Evolutionary conservation across 2,888 invertebrate genomes (phyloP).

Genomic region (Tenthredo distinguenda): DNA sequence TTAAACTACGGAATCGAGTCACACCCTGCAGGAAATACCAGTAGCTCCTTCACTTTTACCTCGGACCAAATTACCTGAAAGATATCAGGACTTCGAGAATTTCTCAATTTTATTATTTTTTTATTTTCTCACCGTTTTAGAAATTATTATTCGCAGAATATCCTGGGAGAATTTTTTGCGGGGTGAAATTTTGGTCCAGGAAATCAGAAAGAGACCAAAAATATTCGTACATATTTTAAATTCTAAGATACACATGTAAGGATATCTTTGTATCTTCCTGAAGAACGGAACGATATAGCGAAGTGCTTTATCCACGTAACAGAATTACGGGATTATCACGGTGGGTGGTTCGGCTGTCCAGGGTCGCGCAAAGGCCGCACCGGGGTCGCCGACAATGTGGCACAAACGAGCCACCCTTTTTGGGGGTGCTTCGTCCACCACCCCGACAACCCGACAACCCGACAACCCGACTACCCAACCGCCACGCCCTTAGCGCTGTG

Average conservation of each 20-base stretch:
- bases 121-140: neutral
- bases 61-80: neutral
- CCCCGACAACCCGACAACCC: slow-evolving; percentile 68
- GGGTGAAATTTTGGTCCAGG: neutral
- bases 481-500: slow-evolving; percentile 73
- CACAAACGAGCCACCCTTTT: slow-evolving; percentile 69
- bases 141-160: too few relatives aligned
- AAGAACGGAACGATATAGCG: neutral
- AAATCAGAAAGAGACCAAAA: neutral
- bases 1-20: slow-evolving; percentile 5
- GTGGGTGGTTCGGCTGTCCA: slow-evolving; percentile 50
- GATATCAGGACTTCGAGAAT: neutral
- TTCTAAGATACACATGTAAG: neutral
- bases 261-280: neutral
- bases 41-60: neutral
- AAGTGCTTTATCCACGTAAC: slow-evolving; percentile 52
- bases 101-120: neutral
- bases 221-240: neutral
- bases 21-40: neutral
- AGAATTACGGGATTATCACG: slow-evolving; percentile 62
- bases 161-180: neutral
- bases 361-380: slow-evolving; percentile 51
- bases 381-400: slow-evolving; percentile 73
- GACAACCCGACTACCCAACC: slow-evolving; percentile 66
- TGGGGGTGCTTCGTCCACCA: slow-evolving; percentile 55